Evolutionary conservation across 2,888 invertebrate species (phyloP).

Genomic region (Zygogramma bicolorata): DNA sequence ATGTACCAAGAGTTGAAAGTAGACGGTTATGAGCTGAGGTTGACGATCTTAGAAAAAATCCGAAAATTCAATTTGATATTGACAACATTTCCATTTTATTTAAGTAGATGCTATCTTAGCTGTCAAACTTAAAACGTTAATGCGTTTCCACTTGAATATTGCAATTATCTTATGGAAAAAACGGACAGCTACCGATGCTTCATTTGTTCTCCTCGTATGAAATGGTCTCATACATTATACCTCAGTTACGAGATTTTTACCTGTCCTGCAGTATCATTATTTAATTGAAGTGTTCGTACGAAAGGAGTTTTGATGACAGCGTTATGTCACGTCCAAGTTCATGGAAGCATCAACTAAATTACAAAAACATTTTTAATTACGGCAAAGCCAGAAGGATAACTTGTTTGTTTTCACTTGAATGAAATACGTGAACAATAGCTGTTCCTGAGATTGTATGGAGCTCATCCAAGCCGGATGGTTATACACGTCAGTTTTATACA

Average conservation of each 20-base stretch:
- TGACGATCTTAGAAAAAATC: too few species aligned
- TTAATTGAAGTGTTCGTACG: constrained; percentile 5
- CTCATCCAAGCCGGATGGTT: not conserved
- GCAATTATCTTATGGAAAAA: too few species aligned
- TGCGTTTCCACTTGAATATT: too few species aligned
- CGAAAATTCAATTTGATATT: too few species aligned
- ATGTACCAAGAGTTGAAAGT: too few species aligned
- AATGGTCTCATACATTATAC: not conserved
- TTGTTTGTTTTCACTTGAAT: constrained; percentile 5
- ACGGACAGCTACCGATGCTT: not conserved
- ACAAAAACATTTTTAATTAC: constrained; percentile 19
- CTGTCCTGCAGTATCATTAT: constrained; percentile 2
- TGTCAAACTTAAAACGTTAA: too few species aligned
- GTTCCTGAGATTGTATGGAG: constrained; percentile 7
- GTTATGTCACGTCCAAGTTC: constrained; percentile 17
- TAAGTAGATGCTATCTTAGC: too few species aligned
- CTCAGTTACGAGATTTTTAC: constrained; percentile 8
- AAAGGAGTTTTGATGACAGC: constrained; percentile 7
- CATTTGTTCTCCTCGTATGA: not conserved
- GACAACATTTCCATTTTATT: too few species aligned
- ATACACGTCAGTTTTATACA: not conserved
- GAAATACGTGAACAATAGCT: constrained; percentile 7
- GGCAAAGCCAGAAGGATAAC: constrained; percentile 8
- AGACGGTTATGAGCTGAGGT: too few species aligned
- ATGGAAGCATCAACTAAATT: constrained; percentile 24